Percentiles rank a stretch among this genome's conserved stretches.
Evolutionary conservation across 2,888 invertebrate species (phyloP).

Genomic region (Acrobasis repandana): DNA sequence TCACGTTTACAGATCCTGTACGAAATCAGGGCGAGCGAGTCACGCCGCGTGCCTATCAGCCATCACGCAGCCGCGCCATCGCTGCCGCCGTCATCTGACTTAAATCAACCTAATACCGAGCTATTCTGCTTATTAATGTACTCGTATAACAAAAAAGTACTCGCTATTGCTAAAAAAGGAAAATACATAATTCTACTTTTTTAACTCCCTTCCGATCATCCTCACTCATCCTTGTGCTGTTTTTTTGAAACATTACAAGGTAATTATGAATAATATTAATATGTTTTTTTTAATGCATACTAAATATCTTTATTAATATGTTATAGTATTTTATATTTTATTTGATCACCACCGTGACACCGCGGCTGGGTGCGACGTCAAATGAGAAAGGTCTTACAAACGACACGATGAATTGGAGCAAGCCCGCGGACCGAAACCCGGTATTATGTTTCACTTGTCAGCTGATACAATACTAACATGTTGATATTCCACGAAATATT

Average conservation of each 20-base stretch:
- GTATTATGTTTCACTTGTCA: constrained; percentile 72
- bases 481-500: constrained; percentile 66
- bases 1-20: constrained; percentile 70
- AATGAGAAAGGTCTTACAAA: constrained; percentile 79
- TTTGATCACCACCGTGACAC: background rate
- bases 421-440: constrained; percentile 73
- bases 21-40: constrained; percentile 76
- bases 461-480: constrained; percentile 67
- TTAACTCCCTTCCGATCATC: no score
- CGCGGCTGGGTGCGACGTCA: constrained; percentile 48
- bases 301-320: no score
- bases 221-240: no score
- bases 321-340: background rate
- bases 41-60: constrained; percentile 67
- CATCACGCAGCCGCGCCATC: constrained; percentile 50
- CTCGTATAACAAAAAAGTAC: no score
- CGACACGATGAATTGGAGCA: constrained; percentile 75
- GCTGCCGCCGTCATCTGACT: constrained; percentile 24
- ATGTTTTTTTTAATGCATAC: no score
- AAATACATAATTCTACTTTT: no score
- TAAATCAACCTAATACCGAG: background rate
- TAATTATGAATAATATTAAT: no score
- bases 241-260: no score
- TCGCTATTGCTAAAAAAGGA: no score
- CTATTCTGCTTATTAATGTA: no score